Base-by-base conservation (phyloP, 1,140 invertebrate species). In the Pseudomyrmex sp. region DNA sequence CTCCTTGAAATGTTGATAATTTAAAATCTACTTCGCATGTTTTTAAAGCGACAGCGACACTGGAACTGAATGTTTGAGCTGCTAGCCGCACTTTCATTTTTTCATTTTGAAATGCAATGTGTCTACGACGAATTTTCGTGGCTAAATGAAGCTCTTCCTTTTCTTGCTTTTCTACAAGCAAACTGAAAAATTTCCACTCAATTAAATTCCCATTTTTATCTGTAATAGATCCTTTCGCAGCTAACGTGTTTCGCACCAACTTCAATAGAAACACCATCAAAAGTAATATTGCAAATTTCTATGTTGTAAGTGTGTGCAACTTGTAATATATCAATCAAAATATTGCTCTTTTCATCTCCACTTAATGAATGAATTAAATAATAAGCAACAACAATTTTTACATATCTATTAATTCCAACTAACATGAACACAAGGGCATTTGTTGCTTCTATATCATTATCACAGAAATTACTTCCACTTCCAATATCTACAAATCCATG, bases 331-430 rank as follows among this genome's bases (percentile, higher is more conserved):
- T 59, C 58, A 59, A 1, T 59, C 58, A 59, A 23, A 9, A 59
- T 59, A 65, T 65, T 65, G 10, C 62, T 65, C 18, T 46, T 65
- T 13, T 63, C 3, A 7, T 63, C 26, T 9, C 9, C 20, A 61
- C 8, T 12, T 10, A 61, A 7, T 58, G n/a, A n/a, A n/a, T 65
- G 46, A 9, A 46, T 18, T n/a, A 65, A 46, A 46, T 18, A 65
- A 65, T 65, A 65, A 8, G 62, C 62, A n/a, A 65, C 46, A 10
- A 15, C 35, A 9, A 65, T n/a, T 65, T 65, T 65, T n/a, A 1
- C 0, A 18, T 35, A 35, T 35, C 4, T 35, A 35, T 65, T 65
- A 10, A 65, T 65, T 7, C 62, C 44, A 0, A 48, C 62, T 13
- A 62, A 35, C 23, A 35, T 35, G 26, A 62, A 35, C 26, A 62